A percentile compares a stretch with the other conserved stretches of the same genome.
These are phyloP conservation scores for Parazoanthus swiftii DNA, from an alignment of 92 coral and sea anemone species.

Conservation along the genomic window DNA sequence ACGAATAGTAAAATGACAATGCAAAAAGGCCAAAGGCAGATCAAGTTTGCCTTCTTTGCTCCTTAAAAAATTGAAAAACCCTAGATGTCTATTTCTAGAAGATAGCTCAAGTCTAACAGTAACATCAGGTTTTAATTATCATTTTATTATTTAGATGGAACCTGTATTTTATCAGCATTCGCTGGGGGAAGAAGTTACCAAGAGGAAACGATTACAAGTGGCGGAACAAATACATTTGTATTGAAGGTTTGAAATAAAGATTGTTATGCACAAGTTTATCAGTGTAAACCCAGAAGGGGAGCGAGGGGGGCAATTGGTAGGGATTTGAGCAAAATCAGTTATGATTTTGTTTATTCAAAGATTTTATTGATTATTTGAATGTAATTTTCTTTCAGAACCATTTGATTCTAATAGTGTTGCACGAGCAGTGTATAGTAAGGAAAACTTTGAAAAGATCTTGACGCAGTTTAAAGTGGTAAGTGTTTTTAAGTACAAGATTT, in stretches of 20 bases:
- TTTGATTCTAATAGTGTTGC: conserved; percentile 93
- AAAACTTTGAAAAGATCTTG: conserved; percentile 74
- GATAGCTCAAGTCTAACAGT: neutral
- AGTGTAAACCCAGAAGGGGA: too few relatives aligned
- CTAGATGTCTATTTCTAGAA: too few relatives aligned
- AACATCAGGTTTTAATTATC: neutral
- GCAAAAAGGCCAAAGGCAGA: too few relatives aligned
- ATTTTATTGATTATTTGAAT: too few relatives aligned
- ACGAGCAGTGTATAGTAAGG: conserved; percentile 74
- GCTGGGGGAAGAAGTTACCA: conserved; percentile 64
- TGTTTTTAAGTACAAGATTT: neutral
- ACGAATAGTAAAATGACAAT: too few relatives aligned
- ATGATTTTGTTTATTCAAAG: too few relatives aligned
- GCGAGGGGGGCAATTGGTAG: too few relatives aligned
- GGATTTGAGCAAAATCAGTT: too few relatives aligned
- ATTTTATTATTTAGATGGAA: conserved; percentile 60
- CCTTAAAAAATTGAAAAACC: too few relatives aligned
- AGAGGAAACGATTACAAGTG: conserved; percentile 43
- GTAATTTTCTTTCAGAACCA: conserved; percentile 64
- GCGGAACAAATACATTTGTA: conserved; percentile 63
- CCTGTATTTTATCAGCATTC: conserved; percentile 68
- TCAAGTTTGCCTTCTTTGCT: too few relatives aligned
- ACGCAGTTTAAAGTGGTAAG: conserved; percentile 88
- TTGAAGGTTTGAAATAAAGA: conserved; percentile 60
- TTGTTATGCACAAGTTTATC: too few relatives aligned